Base-by-base conservation (phyloP, 2,888 invertebrate genomes). In the Eristalis intricaria region DNA sequence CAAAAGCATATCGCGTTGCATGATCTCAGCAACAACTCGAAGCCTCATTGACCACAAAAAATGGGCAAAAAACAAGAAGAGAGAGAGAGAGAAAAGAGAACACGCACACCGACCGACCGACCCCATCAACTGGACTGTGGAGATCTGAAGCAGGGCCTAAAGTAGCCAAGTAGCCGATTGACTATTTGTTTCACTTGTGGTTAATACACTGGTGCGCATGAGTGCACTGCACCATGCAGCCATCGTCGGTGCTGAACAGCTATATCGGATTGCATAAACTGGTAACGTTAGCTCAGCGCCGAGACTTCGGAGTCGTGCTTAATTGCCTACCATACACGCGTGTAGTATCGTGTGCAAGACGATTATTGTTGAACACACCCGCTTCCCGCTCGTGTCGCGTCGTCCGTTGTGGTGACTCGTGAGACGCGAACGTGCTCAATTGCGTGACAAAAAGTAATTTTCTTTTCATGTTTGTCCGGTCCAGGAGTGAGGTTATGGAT, bases 401-500 rank as follows among this genome's bases (percentile, higher is more conserved):
- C 56, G 10, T 19, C n/a, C 13, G 22, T 38, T n/a, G 60, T 11
- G 15, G 60, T 11, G 15, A 32, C 50, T 73, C 73, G 65, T 71
- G 65, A 73, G 63, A 61, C 63, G 63, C 35, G 73, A 85, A 78
- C 85, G 85, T 85, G 85, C 78, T 78, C 78, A 86, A 86, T 82
- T 78, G 85, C 85, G 82, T 86, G 85, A 86, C 85, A 82, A 82
- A 78, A 78, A 65, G 74, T 74, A 78, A 82, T 86, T 81, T 82
- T 66, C 38, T 74, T 74, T 56, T 78, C 68, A 43, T 76, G 35
- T 73, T 32, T 43, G 56, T 22, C 56, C 35, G 56, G n/a, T n/a
- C 38, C 19, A 32, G 58, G 23, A 43, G n/a, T 35, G 10, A 23
- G 29, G 40, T 40, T 32, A 29, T 63, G 40, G 35, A 29, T 43